Conservation (phyloP, 2,797 vertebrate genomes). For the Muraenolepis orangiensis region DNA sequence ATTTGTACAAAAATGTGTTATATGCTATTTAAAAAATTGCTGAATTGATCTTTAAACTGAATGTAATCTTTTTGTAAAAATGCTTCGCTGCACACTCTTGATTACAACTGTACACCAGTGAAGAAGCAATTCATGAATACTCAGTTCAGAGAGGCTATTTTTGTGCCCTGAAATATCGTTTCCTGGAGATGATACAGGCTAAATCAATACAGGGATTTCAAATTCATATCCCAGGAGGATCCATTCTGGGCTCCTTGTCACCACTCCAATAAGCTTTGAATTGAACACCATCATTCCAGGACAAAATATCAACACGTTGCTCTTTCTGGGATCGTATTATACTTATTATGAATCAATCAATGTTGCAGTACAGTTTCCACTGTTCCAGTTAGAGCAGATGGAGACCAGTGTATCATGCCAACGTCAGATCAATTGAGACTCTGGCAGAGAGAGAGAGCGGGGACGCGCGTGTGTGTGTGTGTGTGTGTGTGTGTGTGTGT, state of each 20-base stretch:
- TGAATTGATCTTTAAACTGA: background rate
- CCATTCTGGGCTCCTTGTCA: background rate
- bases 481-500: background rate
- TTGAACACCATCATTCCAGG: background rate
- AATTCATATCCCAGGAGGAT: background rate
- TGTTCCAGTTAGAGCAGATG: constrained; percentile 28
- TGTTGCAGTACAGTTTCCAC: constrained; percentile 33
- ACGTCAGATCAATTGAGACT: constrained; percentile 49
- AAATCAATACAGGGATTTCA: constrained; percentile 12
- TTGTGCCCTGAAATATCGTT: background rate
- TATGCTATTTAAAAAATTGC: background rate
- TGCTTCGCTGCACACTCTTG: background rate
- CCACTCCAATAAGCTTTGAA: background rate
- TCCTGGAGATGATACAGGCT: background rate
- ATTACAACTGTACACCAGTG: background rate
- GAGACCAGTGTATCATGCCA: constrained; percentile 45
- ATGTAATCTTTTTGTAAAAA: background rate
- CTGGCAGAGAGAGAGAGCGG: background rate
- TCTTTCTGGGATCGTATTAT: constrained; percentile 15
- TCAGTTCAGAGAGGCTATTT: background rate
- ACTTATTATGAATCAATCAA: constrained; percentile 25
- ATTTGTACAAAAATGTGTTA: too few species aligned
- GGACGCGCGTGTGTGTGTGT: constrained; percentile 14
- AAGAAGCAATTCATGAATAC: background rate
- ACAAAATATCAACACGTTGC: constrained; percentile 17